These are phyloP conservation scores for Chaetophractus vellerosus DNA, from an alignment of 2,797 vertebrate species.

Conservation along the genomic window DNA sequence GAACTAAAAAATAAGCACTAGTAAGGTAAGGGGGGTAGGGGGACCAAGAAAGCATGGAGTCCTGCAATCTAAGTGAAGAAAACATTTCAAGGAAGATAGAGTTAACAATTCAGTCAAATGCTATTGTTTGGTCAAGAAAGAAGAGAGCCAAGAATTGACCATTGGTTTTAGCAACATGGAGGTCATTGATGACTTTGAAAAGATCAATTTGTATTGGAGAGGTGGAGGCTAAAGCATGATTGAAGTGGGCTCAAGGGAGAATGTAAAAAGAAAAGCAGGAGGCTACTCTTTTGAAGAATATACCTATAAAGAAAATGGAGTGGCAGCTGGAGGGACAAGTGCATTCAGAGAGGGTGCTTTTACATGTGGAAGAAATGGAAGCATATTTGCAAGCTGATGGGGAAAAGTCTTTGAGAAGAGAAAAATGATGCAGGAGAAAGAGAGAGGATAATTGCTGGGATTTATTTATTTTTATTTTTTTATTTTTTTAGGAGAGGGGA, in stretches of 20 bases:
- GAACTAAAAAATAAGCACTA: neutral
- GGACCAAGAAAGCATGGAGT: neutral
- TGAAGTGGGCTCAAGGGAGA: neutral
- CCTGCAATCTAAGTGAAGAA: neutral
- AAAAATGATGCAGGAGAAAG: neutral
- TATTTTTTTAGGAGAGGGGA: neutral
- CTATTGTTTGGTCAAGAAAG: neutral
- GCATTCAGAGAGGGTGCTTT: neutral
- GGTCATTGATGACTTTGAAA: neutral
- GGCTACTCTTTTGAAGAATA: neutral
- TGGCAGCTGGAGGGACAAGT: too few species aligned
- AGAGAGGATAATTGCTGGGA: neutral
- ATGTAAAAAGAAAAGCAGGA: neutral
- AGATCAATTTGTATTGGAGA: neutral
- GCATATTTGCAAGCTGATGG: neutral
- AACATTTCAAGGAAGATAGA: neutral
- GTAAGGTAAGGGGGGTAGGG: neutral
- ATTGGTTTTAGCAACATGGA: neutral
- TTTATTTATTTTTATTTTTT: too few species aligned
- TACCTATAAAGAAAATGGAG: neutral
- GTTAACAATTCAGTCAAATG: neutral
- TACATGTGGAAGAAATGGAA: neutral
- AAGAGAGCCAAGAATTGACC: neutral
- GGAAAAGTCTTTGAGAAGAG: neutral
- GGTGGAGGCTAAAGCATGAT: neutral